Conservation (phyloP, 2,113 vertebrate species). For the Callipepla californica region DNA sequence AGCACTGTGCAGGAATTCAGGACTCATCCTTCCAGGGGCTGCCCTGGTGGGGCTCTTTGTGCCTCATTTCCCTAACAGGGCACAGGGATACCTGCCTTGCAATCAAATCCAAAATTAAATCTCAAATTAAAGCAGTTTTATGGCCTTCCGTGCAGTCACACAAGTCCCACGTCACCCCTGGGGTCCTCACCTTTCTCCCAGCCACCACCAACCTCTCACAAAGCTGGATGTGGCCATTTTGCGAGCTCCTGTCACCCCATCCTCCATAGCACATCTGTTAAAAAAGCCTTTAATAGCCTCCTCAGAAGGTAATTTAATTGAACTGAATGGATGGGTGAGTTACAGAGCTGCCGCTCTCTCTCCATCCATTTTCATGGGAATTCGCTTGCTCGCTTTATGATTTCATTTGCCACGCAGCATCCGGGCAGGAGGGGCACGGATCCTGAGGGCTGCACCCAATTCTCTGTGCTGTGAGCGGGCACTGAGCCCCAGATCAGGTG, state of each 20-base stretch:
- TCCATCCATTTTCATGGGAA: constrained; percentile 33
- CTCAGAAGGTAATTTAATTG: constrained; percentile 71
- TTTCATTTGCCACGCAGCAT: background rate
- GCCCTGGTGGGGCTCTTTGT: background rate
- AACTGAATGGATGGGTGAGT: constrained; percentile 57
- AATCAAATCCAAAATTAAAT: constrained; percentile 35
- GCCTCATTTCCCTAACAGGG: background rate
- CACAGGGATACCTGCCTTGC: background rate
- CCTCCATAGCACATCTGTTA: constrained; percentile 54
- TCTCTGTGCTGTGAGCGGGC: rapidly evolving
- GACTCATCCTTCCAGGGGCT: background rate
- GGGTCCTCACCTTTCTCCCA: background rate
- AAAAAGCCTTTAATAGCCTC: constrained; percentile 67
- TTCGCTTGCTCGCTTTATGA: background rate
- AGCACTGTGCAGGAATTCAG: background rate
- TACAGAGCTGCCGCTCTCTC: constrained; percentile 50
- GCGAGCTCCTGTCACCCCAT: constrained; percentile 38
- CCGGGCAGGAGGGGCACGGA: background rate
- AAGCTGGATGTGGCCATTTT: constrained; percentile 7
- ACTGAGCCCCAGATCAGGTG: background rate
- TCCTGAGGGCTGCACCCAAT: background rate
- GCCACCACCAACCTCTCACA: background rate
- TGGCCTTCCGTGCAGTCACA: background rate
- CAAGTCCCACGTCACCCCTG: no score
- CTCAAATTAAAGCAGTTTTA: background rate